Conservation (phyloP, 2,797 vertebrate species). For the Pipistrellus kuhlii region DNA sequence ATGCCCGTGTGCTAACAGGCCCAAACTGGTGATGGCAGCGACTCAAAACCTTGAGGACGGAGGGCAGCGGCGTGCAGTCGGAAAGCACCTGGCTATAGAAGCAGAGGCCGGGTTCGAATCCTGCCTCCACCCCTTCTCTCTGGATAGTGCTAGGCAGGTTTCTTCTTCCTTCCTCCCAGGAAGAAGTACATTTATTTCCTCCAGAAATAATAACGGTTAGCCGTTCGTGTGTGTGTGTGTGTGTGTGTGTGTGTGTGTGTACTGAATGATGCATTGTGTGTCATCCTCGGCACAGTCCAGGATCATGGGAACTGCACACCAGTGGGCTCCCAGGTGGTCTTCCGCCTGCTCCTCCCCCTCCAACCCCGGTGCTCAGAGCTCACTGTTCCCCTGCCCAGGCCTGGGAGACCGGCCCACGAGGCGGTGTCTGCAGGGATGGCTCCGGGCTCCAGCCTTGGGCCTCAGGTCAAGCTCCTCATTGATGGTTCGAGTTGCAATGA, state of each 20-base stretch:
- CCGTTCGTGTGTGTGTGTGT: not conserved
- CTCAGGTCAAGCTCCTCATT: not conserved
- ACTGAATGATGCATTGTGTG: rapidly evolving
- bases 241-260: not conserved
- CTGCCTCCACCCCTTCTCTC: not conserved
- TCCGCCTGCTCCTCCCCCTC: not conserved
- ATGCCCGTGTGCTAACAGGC: rapidly evolving
- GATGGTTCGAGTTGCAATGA: rapidly evolving
- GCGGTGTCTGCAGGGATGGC: not conserved
- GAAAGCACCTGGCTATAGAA: rapidly evolving
- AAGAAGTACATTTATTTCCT: not conserved
- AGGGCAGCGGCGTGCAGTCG: rapidly evolving
- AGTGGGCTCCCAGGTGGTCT: not conserved
- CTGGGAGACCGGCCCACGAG: not conserved
- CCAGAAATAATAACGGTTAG: not conserved
- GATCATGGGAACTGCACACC: rapidly evolving
- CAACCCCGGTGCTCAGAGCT: not conserved
- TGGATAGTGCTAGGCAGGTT: rapidly evolving
- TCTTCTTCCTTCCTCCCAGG: not conserved
- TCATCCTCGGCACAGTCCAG: rapidly evolving
- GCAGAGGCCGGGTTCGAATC: not conserved
- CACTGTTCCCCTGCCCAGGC: rapidly evolving
- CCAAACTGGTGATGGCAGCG: rapidly evolving
- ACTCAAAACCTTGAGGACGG: not conserved
- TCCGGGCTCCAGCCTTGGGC: not conserved